These are phyloP conservation scores for Dryobotodes eremita DNA, from an alignment of 2,888 invertebrate genomes.

Conservation along the genomic window DNA sequence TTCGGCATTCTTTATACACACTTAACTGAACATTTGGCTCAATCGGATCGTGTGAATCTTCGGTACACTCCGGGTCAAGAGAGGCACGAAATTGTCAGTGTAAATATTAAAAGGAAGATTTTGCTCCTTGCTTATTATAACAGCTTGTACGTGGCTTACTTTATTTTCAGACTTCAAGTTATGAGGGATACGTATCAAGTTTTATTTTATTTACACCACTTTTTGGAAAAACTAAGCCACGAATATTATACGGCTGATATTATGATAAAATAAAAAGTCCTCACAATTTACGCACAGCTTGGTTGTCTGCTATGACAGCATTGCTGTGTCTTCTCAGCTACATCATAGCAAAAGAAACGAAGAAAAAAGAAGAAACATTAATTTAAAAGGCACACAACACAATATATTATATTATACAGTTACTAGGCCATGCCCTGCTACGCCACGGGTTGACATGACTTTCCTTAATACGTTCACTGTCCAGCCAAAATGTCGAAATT, in stretches of 20 bases:
- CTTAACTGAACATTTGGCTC: conserved; percentile 40
- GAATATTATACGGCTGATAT: background rate
- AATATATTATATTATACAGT: no score
- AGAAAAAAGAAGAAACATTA: no score
- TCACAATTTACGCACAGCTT: background rate
- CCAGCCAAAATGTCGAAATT: no score
- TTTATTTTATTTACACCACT: background rate
- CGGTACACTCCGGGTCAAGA: conserved; percentile 41
- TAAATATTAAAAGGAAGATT: conserved; percentile 33
- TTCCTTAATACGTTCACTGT: no score
- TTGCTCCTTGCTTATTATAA: conserved; percentile 7
- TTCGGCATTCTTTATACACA: conserved; percentile 33
- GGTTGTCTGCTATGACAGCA: background rate
- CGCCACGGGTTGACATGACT: no score
- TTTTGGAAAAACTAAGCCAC: background rate
- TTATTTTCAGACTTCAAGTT: conserved; percentile 9
- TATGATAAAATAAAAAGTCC: background rate
- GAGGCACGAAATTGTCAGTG: conserved; percentile 7
- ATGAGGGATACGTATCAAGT: background rate
- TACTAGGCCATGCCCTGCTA: background rate
- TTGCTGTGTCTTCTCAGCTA: conserved; percentile 7
- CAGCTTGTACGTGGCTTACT: conserved; percentile 4
- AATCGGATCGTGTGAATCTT: conserved; percentile 51
- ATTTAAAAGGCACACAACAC: no score
- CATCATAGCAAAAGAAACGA: background rate